Evolutionary conservation across 1,140 invertebrate genomes (phyloP).

Genomic region (Tetramorium alpestre): DNA sequence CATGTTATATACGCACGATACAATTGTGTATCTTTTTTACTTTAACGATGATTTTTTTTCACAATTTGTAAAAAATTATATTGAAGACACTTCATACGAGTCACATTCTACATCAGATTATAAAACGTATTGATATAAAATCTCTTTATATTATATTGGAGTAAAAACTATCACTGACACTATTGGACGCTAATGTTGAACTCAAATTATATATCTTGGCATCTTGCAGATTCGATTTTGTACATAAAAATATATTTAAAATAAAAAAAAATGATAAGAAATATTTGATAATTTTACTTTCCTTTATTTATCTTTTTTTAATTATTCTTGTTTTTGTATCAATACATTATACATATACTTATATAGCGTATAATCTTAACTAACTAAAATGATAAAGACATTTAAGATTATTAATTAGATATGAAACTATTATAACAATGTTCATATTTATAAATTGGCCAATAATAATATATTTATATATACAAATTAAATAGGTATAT

Average conservation of each 20-base stretch:
- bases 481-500: no score
- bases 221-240: not conserved
- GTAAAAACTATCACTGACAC: not conserved
- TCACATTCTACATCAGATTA: not conserved
- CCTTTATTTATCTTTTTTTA: not conserved
- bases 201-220: not conserved
- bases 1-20: not conserved
- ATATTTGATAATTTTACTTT: no score
- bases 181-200: not conserved
- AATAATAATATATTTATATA: no score
- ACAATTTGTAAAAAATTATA: not conserved
- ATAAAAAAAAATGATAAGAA: not conserved
- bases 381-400: conserved; percentile 33
- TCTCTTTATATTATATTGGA: not conserved
- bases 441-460: no score
- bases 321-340: conserved; percentile 1
- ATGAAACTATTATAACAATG: no score
- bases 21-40: not conserved
- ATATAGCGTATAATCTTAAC: conserved; percentile 51
- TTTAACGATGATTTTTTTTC: not conserved
- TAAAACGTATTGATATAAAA: not conserved
- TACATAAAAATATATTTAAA: not conserved
- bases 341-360: conserved; percentile 57
- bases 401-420: no score
- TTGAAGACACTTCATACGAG: not conserved